Conservation (phyloP, 1,140 invertebrate species). For the Thalassaphorura encarpata region DNA sequence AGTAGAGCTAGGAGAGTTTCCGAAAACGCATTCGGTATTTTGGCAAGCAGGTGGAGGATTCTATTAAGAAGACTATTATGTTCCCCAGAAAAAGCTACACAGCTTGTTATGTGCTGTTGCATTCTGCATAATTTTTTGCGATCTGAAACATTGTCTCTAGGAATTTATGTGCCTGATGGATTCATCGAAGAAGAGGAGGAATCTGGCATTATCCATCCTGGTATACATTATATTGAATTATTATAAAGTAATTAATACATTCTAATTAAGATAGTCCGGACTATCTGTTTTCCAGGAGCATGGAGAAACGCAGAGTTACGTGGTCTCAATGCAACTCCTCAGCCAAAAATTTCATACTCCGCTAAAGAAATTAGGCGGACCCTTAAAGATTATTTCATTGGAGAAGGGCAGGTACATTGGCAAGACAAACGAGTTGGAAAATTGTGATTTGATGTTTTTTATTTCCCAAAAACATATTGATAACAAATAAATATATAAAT, state of each 20-base stretch:
- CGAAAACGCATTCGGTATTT: constrained; percentile 32
- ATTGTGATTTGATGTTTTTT: background rate
- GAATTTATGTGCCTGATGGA: background rate
- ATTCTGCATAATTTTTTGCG: constrained; percentile 24
- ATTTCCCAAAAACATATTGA: background rate
- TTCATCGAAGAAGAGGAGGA: background rate
- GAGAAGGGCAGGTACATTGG: background rate
- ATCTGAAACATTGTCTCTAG: background rate
- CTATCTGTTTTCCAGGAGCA: background rate
- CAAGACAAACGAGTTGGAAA: background rate
- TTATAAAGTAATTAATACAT: background rate
- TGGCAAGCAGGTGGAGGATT: constrained; percentile 17
- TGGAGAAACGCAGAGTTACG: background rate
- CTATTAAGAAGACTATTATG: background rate
- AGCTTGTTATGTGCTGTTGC: constrained; percentile 31
- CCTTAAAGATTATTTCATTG: background rate
- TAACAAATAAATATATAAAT: background rate
- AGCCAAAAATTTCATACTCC: background rate
- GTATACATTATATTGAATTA: background rate
- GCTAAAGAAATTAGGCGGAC: background rate
- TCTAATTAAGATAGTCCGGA: too few relatives aligned
- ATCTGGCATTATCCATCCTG: background rate
- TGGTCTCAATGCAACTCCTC: background rate
- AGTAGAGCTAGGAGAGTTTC: constrained; percentile 31
- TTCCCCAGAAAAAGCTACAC: constrained; percentile 32